A percentile compares a stretch with the other conserved stretches of the same genome.
phyloP scores from a whole-genome alignment of 1,140 invertebrate species.

The Periplaneta americana region DNA sequence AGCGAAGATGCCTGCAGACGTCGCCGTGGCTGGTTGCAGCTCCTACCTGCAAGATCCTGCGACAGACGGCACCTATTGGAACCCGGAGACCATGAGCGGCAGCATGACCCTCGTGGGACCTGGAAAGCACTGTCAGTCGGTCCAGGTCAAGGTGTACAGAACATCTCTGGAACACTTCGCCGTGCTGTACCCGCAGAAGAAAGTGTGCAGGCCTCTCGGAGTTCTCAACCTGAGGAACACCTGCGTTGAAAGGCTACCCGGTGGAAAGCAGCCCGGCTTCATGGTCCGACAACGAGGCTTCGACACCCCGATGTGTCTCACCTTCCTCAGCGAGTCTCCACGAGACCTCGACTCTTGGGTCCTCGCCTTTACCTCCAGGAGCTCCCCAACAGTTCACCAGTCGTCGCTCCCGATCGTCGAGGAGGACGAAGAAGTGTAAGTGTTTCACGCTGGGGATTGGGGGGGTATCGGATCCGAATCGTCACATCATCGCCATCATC shows the following conservation, averaged over 20 bases:
- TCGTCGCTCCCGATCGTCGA: constrained; percentile 53
- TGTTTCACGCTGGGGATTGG: neutral
- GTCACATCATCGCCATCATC: neutral
- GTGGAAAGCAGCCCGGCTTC: constrained; percentile 41
- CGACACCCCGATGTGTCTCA: constrained; percentile 50
- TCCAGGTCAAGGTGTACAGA: constrained; percentile 57
- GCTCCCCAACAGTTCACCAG: constrained; percentile 45
- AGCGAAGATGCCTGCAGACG: constrained; percentile 39
- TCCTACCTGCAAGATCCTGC: constrained; percentile 33
- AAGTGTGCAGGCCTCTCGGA: constrained; percentile 52
- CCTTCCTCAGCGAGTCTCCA: constrained; percentile 50
- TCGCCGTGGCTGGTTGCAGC: constrained; percentile 37
- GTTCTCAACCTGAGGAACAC: constrained; percentile 58
- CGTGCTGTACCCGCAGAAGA: constrained; percentile 59
- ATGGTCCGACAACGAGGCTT: constrained; percentile 52
- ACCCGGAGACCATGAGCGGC: constrained; percentile 56
- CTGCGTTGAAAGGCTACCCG: constrained; percentile 42
- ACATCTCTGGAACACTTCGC: constrained; percentile 61
- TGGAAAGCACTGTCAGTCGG: constrained; percentile 49
- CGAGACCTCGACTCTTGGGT: constrained; percentile 56
- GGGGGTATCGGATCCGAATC: neutral
- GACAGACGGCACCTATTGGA: constrained; percentile 40
- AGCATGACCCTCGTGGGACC: constrained; percentile 52
- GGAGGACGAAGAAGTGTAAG: constrained; percentile 52
- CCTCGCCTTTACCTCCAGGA: constrained; percentile 48